These are phyloP conservation scores for Andrena hattorfiana DNA, from an alignment of 2,888 invertebrate species.

Conservation along the genomic window DNA sequence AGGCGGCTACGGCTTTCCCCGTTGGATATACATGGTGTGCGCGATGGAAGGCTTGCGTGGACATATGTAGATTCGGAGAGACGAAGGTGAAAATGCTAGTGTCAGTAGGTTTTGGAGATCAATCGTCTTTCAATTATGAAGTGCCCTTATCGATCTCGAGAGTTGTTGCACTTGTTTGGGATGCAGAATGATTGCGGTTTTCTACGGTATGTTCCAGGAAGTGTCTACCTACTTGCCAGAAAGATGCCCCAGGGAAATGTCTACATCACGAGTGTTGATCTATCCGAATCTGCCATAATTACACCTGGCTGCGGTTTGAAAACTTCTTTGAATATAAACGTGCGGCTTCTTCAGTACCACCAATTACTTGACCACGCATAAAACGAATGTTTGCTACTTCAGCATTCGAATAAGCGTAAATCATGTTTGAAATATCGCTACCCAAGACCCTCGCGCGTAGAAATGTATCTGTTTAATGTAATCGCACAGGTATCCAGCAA, in stretches of 20 bases:
- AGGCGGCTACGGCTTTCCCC: slow-evolving; percentile 39
- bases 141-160: too few species aligned
- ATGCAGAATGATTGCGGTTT: too few species aligned
- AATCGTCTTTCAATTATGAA: background rate
- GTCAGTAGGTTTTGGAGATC: background rate
- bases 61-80: background rate
- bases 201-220: too few species aligned
- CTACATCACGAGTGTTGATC: too few species aligned
- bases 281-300: background rate
- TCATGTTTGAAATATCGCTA: background rate
- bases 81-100: too few species aligned
- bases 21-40: slow-evolving; percentile 20
- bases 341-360: background rate
- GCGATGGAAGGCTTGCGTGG: too few species aligned
- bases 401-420: slow-evolving; percentile 3
- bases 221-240: too few species aligned
- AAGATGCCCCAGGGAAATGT: background rate
- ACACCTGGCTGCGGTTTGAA: background rate
- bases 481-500: background rate
- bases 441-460: background rate
- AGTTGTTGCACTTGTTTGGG: too few species aligned
- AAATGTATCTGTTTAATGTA: slow-evolving; percentile 8
- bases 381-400: background rate
- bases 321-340: background rate
- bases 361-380: slow-evolving; percentile 3